Conservation (phyloP, 2,113 vertebrate species). For the Galemys pyrenaicus region DNA sequence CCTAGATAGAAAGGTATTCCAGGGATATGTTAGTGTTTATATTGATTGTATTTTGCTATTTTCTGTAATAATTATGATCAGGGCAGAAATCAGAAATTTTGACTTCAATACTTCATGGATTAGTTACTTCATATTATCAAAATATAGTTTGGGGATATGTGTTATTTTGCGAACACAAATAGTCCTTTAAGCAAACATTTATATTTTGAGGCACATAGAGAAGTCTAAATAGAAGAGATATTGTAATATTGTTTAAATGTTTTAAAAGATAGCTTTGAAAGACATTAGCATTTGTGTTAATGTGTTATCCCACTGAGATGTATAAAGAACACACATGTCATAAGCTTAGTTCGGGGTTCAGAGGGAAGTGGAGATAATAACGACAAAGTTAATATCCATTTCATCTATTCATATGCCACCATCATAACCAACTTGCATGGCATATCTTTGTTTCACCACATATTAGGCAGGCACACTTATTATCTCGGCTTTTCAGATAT, state of each 20-base stretch:
- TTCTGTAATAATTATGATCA: slow-evolving; percentile 38
- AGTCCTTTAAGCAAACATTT: neutral
- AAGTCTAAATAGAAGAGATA: neutral
- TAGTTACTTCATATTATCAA: neutral
- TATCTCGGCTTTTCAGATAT: neutral
- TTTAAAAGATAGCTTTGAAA: neutral
- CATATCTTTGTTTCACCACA: neutral
- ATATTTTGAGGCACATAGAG: neutral
- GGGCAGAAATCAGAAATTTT: neutral
- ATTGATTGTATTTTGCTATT: slow-evolving; percentile 14
- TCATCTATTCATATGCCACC: neutral
- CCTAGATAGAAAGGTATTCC: slow-evolving; percentile 55
- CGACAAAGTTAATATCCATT: neutral
- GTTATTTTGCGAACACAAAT: neutral
- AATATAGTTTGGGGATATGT: neutral
- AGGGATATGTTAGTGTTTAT: slow-evolving; percentile 44
- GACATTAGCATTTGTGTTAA: neutral
- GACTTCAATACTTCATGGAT: neutral
- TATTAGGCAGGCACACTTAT: neutral
- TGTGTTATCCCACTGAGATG: neutral
- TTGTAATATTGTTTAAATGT: neutral
- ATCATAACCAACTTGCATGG: neutral
- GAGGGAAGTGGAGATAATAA: neutral
- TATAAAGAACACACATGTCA: neutral
- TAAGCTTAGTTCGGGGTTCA: neutral